Percentiles rank a stretch among this genome's conserved stretches.
These are phyloP conservation scores for Bombus waltoni DNA, from an alignment of 1,140 invertebrate species.

Conservation along the genomic window DNA sequence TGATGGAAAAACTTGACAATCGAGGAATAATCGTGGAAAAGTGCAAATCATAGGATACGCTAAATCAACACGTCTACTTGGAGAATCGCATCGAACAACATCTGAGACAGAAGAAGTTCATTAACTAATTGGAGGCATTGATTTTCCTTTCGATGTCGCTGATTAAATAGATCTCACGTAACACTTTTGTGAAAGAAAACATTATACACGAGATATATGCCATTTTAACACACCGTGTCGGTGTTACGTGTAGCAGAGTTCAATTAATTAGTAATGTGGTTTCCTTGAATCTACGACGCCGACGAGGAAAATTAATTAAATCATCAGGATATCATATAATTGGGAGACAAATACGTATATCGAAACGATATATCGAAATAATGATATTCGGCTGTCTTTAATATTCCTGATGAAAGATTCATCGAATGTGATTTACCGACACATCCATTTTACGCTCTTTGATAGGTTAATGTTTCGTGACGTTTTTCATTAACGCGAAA, in stretches of 20 bases:
- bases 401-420: not conserved
- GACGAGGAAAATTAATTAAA: constrained; percentile 10
- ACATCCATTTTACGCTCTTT: not conserved
- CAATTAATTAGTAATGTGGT: constrained; percentile 7
- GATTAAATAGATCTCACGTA: not conserved
- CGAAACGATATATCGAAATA: not conserved
- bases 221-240: too few relatives aligned
- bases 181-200: not conserved
- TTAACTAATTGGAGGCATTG: constrained; percentile 25
- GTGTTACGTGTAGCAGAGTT: not conserved
- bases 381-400: not conserved
- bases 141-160: not conserved
- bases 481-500: constrained; percentile 20
- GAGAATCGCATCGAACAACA: not conserved
- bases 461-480: not conserved
- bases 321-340: not conserved
- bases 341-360: not conserved
- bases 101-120: not conserved
- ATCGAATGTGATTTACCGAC: not conserved
- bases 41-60: not conserved
- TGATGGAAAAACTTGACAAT: not conserved
- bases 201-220: not conserved
- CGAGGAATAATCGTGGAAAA: not conserved
- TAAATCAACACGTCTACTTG: not conserved
- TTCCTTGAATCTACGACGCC: too few relatives aligned